phyloP scores from a whole-genome alignment of 2,113 vertebrate genomes.

The Arvicanthis niloticus region DNA sequence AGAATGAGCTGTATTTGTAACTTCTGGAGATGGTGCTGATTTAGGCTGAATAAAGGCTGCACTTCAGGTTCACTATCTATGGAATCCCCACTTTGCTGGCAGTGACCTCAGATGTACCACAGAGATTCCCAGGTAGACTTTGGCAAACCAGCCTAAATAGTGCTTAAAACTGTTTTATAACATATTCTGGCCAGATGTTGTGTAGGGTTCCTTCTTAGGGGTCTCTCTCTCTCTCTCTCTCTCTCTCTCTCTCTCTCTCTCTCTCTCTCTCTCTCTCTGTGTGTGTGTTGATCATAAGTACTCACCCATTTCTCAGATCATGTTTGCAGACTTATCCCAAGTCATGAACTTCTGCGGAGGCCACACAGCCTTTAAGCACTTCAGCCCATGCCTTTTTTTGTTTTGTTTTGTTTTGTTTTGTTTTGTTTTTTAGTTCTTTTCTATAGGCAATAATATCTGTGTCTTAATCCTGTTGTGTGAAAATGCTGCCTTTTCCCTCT shows the following conservation, averaged over 20 bases:
- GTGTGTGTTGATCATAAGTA: background rate
- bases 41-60: background rate
- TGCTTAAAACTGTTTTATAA: background rate
- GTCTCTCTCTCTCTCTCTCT: background rate
- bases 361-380: background rate
- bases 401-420: no score
- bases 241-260: background rate
- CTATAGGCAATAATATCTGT: background rate
- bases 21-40: background rate
- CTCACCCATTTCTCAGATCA: background rate
- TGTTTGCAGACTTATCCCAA: background rate
- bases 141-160: background rate
- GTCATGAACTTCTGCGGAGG: background rate
- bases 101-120: background rate
- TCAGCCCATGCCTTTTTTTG: background rate
- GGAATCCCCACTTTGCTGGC: background rate
- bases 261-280: background rate
- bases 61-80: background rate
- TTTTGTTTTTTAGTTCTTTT: background rate
- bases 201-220: background rate
- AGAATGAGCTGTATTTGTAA: background rate
- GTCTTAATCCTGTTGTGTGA: background rate
- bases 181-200: background rate
- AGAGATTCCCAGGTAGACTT: background rate
- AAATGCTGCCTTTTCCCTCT: slow-evolving; percentile 33